Evolutionary conservation across 2,888 invertebrate genomes (phyloP).

Genomic region (Germaria angustata): DNA sequence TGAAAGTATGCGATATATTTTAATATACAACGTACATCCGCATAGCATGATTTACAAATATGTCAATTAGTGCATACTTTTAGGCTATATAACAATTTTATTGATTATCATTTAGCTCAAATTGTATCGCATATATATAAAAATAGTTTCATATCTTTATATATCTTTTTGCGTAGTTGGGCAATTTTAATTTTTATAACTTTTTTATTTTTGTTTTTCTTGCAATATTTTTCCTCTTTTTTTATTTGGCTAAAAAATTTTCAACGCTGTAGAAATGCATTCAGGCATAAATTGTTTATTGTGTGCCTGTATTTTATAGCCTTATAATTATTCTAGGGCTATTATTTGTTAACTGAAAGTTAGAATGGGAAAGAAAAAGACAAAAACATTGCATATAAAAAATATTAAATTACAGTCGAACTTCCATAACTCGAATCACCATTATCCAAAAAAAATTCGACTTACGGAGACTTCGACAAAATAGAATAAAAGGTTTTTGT

Average conservation of each 20-base stretch:
- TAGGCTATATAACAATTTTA: conserved; percentile 60
- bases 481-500: too few relatives aligned
- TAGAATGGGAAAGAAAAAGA: not conserved
- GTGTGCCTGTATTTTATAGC: conserved; percentile 53
- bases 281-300: conserved; percentile 54
- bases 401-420: conserved; percentile 38
- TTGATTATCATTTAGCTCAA: conserved; percentile 43
- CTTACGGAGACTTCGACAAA: too few relatives aligned
- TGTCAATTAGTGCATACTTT: conserved; percentile 60
- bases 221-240: not conserved
- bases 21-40: too few relatives aligned
- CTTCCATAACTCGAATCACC: too few relatives aligned
- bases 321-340: conserved; percentile 20
- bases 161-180: not conserved
- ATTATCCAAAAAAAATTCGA: too few relatives aligned
- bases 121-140: not conserved
- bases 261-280: conserved; percentile 16
- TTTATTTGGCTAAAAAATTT: not conserved
- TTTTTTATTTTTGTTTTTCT: not conserved
- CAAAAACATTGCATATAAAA: not conserved
- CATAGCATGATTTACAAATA: too few relatives aligned
- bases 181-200: not conserved
- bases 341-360: conserved; percentile 18
- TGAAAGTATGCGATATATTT: not conserved
- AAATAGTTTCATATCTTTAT: not conserved